These are phyloP conservation scores for Mystacornis crossleyi DNA, from an alignment of 2,113 vertebrate genomes.

Conservation along the genomic window DNA sequence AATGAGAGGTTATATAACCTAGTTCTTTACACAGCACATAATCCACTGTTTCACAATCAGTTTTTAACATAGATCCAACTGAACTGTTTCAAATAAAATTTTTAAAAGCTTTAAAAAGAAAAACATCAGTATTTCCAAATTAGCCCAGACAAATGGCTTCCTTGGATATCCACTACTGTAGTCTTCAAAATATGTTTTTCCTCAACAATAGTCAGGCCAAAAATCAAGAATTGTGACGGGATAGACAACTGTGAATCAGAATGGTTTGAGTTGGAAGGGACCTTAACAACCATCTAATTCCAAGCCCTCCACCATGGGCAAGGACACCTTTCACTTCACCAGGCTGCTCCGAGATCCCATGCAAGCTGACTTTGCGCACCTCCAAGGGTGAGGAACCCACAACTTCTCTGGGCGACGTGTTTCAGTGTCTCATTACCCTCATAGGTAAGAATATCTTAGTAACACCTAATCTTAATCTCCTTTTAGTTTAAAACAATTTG, in stretches of 20 bases:
- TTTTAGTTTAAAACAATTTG: not conserved
- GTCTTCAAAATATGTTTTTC: not conserved
- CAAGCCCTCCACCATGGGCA: too few species aligned
- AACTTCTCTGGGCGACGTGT: not conserved
- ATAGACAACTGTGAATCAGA: not conserved
- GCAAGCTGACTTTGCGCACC: not conserved
- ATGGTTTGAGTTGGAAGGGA: not conserved
- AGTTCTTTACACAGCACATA: not conserved
- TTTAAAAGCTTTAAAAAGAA: not conserved
- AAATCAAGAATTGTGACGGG: not conserved
- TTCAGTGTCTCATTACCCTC: not conserved
- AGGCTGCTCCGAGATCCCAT: not conserved
- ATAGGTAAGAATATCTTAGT: not conserved
- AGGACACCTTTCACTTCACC: not conserved
- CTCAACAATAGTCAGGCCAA: not conserved
- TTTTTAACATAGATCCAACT: not conserved
- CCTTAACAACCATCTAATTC: not conserved
- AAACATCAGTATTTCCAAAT: not conserved
- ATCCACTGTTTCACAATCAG: not conserved
- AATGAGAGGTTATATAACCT: not conserved
- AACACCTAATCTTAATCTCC: not conserved
- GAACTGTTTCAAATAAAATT: not conserved
- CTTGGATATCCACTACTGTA: not conserved
- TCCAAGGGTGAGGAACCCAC: not conserved
- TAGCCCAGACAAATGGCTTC: not conserved